Base-by-base conservation (phyloP, 2,888 invertebrate species). In the Melipona bicolor region DNA sequence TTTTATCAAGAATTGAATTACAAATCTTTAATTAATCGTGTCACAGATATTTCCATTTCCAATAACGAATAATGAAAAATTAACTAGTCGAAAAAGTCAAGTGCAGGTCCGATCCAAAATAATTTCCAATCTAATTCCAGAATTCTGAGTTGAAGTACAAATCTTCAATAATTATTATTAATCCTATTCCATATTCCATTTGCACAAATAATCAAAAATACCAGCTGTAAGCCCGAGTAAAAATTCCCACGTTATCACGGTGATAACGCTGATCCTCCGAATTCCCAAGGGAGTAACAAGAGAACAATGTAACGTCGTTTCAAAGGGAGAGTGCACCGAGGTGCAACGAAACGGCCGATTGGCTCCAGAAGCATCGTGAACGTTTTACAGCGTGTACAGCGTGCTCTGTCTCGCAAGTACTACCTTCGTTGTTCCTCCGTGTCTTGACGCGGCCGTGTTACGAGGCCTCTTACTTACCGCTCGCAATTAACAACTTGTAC, bases 271-370 rank as follows among this genome's bases (percentile, higher is more conserved):
- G 0, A 54, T 32, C 6, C 19, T 13, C 24, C 19, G 17, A 36
- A 52, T 71, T 52, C 27, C 11, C 50, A 24, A 61, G 79, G 19
- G n/a, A 71, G 3, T 77, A 82, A 78, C 83, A 77, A 61, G 83
- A 85, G 82, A 81, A 79, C 81, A 70, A 79, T 79, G 80, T 78
- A 77, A 15, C 73, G 36, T 69, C 54, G 74, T 62, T 43, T 88
- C 89, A 90, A 90, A 91, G 92, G 80, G 87, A 91, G 91, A 89
- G 91, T 88, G 90, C 91, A 91, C 85, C 90, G 89, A 89, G 88
- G 92, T 91, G 91, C 90, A 88, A 86, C 83, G 87, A 81, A 88
- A 91, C 89, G 90, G 83, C 87, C 90, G 91, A 92, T 92, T 90
- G 91, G 89, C 74, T 77, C 61, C 79, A 83, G 74, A 88, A 81